Evolutionary conservation across 2,888 invertebrate species (phyloP).

Genomic region (Argynnis bischoffii): DNA sequence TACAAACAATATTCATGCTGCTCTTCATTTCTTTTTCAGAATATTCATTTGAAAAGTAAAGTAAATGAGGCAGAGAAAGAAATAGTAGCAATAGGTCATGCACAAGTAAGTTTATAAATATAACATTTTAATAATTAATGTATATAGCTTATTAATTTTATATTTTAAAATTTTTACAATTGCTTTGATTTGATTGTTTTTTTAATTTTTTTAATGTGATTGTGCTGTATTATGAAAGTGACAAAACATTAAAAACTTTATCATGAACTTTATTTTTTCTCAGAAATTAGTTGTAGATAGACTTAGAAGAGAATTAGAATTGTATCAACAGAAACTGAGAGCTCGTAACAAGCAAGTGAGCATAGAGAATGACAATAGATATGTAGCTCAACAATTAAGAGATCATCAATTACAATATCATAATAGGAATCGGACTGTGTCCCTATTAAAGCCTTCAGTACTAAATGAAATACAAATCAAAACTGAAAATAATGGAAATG

Average conservation of each 20-base stretch:
- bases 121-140: conserved; percentile 2
- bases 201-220: no score
- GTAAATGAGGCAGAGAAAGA: conserved; percentile 83
- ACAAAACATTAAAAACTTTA: no score
- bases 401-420: conserved; percentile 71
- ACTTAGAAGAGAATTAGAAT: conserved; percentile 80
- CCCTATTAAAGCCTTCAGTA: conserved; percentile 73
- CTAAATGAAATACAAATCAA: conserved; percentile 75
- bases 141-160: neutral
- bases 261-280: no score
- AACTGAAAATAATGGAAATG: conserved; percentile 62
- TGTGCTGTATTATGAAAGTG: no score
- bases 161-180: neutral
- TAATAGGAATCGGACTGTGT: conserved; percentile 62
- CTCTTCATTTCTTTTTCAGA: conserved; percentile 64
- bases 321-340: conserved; percentile 76
- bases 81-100: conserved; percentile 81
- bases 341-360: conserved; percentile 70
- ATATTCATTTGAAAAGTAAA: conserved; percentile 75
- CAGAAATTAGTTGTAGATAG: conserved; percentile 83
- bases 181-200: neutral
- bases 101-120: conserved; percentile 74
- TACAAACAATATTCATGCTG: conserved; percentile 4
- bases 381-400: conserved; percentile 72
- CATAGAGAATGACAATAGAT: conserved; percentile 70